phyloP scores from a whole-genome alignment of 92 coral and sea anemone species.

The Epizoanthus illoricatus region DNA sequence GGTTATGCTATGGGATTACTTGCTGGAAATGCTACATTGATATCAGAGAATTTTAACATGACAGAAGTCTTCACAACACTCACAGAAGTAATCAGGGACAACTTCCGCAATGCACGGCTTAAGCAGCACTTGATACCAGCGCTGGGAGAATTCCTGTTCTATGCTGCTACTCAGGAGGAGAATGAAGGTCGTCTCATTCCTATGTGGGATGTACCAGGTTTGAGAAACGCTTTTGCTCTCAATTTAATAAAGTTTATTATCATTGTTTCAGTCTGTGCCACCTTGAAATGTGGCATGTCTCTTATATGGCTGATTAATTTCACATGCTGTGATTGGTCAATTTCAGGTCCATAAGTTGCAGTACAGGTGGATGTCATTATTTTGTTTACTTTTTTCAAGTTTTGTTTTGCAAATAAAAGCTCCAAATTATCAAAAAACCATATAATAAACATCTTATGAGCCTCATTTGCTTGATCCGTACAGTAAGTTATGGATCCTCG shows the following conservation, averaged over 20 bases:
- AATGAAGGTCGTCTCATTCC: conserved; percentile 69
- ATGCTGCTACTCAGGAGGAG: conserved; percentile 98
- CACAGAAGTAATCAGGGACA: conserved; percentile 92
- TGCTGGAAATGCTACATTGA: conserved; percentile 94
- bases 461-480: too few species aligned
- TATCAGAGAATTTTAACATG: conserved; percentile 95
- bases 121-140: conserved; percentile 93
- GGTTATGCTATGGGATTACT: conserved; percentile 83
- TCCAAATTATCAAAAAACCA: too few species aligned
- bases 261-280: not conserved
- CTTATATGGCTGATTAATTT: not conserved
- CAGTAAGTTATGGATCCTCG: too few species aligned
- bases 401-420: too few species aligned
- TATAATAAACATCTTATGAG: too few species aligned
- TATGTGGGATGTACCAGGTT: conserved; percentile 96
- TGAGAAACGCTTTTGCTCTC: too few species aligned
- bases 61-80: conserved; percentile 84
- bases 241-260: not conserved
- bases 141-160: conserved; percentile 94
- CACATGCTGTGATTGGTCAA: too few species aligned
- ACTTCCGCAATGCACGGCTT: conserved; percentile 86
- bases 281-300: not conserved
- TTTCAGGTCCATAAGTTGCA: too few species aligned
- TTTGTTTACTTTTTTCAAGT: too few species aligned
- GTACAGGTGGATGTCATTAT: too few species aligned